Evolutionary conservation across 2,888 invertebrate species (phyloP), one percentile per base, ranked within the genome.

Genomic region (Lepidochitona cinerea): DNA sequence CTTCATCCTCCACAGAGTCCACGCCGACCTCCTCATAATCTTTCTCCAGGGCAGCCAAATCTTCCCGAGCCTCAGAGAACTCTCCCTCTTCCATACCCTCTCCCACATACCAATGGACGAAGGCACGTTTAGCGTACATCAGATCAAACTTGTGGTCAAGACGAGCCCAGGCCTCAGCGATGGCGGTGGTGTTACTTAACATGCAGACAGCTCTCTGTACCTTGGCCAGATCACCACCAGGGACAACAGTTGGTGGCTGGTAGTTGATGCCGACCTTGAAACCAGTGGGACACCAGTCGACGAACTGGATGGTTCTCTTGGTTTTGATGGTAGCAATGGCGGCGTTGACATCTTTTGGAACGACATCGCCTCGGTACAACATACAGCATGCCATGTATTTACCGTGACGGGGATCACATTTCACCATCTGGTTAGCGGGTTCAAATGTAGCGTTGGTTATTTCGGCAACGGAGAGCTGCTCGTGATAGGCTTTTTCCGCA

Each of bases 141-240:
- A 49, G 49, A 7, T 49, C 49, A 7, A 49, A 49, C 49, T 49
- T 49, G 49, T 49, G 49, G 23, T 49, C 49, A 49, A 49, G 49
- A 49, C 49, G 49, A 49, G 49, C 49, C 49, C 49, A 49, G 7
- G 49, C 49, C 49, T 49, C 94, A n/a, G 95, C 94, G 86, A 96
- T 96, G 83, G 96, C 96, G 18, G 96, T 97, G 14, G 97, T 97
- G 91, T 97, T 97, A 88, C 95, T 94, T 68, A 96, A 92, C 95
- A 96, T 96, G 74, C 95, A 94, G 4, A 49, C 49, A 49, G 49
- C 49, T 49, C 49, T 49, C 49, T 49, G 49, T 18, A 49, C 49
- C 7, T 49, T 49, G 49, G 49, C 49, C 49, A 49, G 23, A 23
- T 49, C 49, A 49, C 49, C 49, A 5, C 49, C 49, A 49, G 49